Evolutionary conservation across 2,113 vertebrate species (phyloP).

Genomic region (Ellobius talpinus): DNA sequence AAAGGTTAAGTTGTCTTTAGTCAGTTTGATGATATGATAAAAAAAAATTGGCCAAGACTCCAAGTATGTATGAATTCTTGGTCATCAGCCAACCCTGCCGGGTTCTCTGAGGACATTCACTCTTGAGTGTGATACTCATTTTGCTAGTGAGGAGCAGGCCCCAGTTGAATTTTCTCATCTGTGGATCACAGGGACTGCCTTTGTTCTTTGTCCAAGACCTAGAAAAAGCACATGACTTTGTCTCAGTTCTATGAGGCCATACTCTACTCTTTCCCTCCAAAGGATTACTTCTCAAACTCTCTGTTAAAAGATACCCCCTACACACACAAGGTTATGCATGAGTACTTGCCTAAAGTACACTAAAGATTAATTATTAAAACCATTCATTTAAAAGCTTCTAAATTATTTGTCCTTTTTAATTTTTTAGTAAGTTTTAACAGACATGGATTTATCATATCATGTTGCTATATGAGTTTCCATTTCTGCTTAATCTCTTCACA

Average conservation of each 20-base stretch:
- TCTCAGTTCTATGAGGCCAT: not conserved
- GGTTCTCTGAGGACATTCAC: not conserved
- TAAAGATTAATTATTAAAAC: constrained; percentile 17
- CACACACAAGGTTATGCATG: not conserved
- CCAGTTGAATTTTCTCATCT: not conserved
- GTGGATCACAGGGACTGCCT: not conserved
- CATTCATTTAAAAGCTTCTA: not conserved
- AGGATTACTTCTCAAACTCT: not conserved
- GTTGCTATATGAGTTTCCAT: not conserved
- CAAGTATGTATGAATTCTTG: not conserved
- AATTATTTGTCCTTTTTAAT: not conserved
- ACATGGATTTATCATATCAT: not conserved
- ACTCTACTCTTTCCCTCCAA: not conserved
- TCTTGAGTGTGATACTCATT: not conserved
- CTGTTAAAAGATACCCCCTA: not conserved
- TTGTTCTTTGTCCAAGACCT: not conserved
- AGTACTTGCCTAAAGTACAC: not conserved
- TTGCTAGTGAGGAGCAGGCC: not conserved
- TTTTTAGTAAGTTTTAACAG: not conserved
- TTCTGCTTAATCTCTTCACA: not conserved
- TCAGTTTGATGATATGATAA: not conserved
- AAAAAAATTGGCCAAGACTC: not conserved
- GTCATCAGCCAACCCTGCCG: not conserved
- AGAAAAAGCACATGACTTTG: not conserved
- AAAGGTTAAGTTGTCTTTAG: not conserved